phyloP scores from a whole-genome alignment of 53 echinoderm and acorn worm species.

The Astropecten irregularis region DNA sequence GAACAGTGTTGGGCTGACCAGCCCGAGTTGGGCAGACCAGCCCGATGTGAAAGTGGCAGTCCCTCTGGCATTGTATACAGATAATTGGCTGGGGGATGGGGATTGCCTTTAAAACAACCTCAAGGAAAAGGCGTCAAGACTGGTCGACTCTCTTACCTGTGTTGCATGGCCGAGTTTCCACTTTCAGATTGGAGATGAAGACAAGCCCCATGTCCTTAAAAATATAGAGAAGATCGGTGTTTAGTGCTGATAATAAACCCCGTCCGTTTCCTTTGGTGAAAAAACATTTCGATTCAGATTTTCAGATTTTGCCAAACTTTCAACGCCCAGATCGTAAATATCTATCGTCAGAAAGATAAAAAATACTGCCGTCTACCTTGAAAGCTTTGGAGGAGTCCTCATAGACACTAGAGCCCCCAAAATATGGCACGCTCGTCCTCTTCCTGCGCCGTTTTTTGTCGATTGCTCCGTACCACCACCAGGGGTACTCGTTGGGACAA shows the following conservation, averaged over 20 bases:
- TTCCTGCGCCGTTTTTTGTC: conserved; percentile 26
- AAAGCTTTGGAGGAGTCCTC: conserved; percentile 82
- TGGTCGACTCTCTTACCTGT: conserved; percentile 39
- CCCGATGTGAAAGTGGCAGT: no score
- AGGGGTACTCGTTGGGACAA: conserved; percentile 50
- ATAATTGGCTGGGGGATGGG: no score
- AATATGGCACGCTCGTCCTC: conserved; percentile 18
- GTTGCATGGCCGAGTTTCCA: conserved; percentile 71
- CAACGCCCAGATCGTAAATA: background rate
- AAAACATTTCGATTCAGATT: background rate
- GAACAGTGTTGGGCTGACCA: no score
- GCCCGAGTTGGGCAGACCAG: no score
- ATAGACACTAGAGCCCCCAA: conserved; percentile 28
- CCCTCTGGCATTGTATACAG: no score
- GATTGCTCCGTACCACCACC: conserved; percentile 27
- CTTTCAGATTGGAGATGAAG: conserved; percentile 53
- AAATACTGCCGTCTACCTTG: no score
- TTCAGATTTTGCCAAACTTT: background rate
- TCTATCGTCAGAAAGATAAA: background rate
- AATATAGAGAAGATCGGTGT: background rate
- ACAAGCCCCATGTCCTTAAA: conserved; percentile 62
- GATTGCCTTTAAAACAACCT: no score
- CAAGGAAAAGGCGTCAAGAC: no score
- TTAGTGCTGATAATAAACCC: no score
- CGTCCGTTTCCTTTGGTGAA: background rate